phyloP scores from a whole-genome alignment of 2,888 invertebrate genomes.

The Tiphia femorata region DNA sequence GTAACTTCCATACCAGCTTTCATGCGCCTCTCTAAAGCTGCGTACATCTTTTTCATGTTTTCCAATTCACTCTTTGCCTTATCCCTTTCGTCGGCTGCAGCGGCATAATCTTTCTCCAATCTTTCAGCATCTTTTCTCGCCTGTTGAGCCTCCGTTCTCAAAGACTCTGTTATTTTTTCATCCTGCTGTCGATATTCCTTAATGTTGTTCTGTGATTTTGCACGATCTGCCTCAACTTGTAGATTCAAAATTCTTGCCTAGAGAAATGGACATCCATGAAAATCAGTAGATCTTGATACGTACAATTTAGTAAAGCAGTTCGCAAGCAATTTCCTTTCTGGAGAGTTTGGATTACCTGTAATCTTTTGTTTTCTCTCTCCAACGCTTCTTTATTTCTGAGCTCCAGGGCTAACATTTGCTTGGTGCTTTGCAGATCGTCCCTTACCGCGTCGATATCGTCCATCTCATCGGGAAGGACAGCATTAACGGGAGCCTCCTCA shows the following conservation, averaged over 20 bases:
- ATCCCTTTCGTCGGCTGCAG: slow-evolving; percentile 83
- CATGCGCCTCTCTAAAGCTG: slow-evolving; percentile 78
- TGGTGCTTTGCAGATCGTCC: slow-evolving; percentile 92
- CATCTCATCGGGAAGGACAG: slow-evolving; percentile 81
- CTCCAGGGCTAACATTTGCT: slow-evolving; percentile 90
- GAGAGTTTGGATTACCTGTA: slow-evolving; percentile 65
- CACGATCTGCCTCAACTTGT: slow-evolving; percentile 85
- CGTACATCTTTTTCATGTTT: slow-evolving; percentile 83
- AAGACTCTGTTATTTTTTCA: slow-evolving; percentile 76
- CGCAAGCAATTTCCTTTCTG: background rate
- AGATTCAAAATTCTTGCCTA: slow-evolving; percentile 82
- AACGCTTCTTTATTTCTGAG: slow-evolving; percentile 87
- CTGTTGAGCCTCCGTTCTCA: slow-evolving; percentile 82
- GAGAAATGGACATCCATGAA: background rate
- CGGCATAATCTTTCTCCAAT: slow-evolving; percentile 83
- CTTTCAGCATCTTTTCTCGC: slow-evolving; percentile 84
- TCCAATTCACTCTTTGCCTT: slow-evolving; percentile 82
- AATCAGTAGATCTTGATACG: too few species aligned
- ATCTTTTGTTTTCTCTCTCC: slow-evolving; percentile 87
- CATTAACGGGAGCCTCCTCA: slow-evolving; percentile 72
- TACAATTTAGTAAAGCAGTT: too few species aligned
- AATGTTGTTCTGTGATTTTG: slow-evolving; percentile 69
- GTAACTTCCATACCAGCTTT: slow-evolving; percentile 66
- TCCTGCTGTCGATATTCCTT: slow-evolving; percentile 70
- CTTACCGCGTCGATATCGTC: slow-evolving; percentile 92